phyloP scores from a whole-genome alignment of 2,113 vertebrate genomes.

The Tragelaphus scriptus region DNA sequence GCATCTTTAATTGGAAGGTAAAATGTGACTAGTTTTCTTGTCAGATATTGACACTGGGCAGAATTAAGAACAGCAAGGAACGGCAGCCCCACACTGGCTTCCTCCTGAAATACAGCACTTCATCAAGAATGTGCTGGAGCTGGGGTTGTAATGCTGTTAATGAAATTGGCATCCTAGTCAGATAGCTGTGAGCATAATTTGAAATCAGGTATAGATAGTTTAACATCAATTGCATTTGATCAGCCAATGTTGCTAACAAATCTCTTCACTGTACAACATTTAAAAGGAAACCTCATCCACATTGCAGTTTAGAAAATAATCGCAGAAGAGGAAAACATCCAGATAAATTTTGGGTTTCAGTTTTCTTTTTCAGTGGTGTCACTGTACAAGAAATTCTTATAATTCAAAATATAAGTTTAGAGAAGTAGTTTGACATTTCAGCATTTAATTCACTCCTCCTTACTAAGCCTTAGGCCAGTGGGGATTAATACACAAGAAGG shows the following conservation, averaged over 20 bases:
- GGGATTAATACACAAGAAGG: background rate
- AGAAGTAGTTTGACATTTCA: background rate
- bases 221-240: slow-evolving; percentile 1
- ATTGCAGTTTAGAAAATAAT: background rate
- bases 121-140: background rate
- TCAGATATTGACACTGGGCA: background rate
- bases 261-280: background rate
- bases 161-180: background rate
- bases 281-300: background rate
- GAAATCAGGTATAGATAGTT: slow-evolving; percentile 29
- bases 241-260: background rate
- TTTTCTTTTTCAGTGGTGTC: background rate
- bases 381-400: background rate
- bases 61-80: background rate
- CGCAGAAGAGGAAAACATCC: background rate
- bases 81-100: background rate
- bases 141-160: background rate
- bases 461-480: background rate
- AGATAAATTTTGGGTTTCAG: background rate
- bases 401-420: background rate
- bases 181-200: background rate
- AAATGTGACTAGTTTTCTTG: background rate
- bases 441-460: background rate
- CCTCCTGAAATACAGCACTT: background rate
- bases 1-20: background rate